Conservation (phyloP, 37 sponge, comb jelly and placozoan species). For the Beroe ovata region DNA sequence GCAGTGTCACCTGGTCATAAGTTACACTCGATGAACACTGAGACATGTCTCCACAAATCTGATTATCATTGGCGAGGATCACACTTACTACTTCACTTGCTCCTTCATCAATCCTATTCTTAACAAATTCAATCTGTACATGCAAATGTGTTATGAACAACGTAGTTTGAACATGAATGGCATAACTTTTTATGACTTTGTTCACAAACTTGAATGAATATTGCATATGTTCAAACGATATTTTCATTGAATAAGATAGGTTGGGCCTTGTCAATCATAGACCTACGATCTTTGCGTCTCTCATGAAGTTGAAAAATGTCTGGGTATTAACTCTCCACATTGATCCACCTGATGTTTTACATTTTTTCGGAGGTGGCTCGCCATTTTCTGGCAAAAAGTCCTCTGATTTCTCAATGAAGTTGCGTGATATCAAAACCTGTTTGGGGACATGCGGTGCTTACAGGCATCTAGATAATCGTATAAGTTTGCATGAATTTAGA, state of each 20-base stretch:
- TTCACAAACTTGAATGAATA: too few species aligned
- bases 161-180: too few species aligned
- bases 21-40: constrained; percentile 37
- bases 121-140: constrained; percentile 54
- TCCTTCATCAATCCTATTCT: constrained; percentile 66
- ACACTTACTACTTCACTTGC: constrained; percentile 47
- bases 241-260: too few species aligned
- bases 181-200: too few species aligned
- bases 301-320: constrained; percentile 26
- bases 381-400: not conserved
- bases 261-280: too few species aligned
- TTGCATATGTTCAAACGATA: too few species aligned
- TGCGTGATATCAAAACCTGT: constrained; percentile 38
- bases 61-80: constrained; percentile 10
- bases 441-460: too few species aligned
- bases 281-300: constrained; percentile 22
- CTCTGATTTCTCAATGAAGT: constrained; percentile 48
- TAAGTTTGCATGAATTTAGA: too few species aligned
- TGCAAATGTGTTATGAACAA: too few species aligned
- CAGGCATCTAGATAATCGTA: too few species aligned
- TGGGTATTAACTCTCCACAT: constrained; percentile 40
- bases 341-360: not conserved
- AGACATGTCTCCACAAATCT: constrained; percentile 49
- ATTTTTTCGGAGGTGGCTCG: constrained; percentile 37
- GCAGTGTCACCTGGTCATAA: constrained; percentile 65